Base-by-base conservation (phyloP, 2,113 vertebrate species). In the Rhea americana region DNA sequence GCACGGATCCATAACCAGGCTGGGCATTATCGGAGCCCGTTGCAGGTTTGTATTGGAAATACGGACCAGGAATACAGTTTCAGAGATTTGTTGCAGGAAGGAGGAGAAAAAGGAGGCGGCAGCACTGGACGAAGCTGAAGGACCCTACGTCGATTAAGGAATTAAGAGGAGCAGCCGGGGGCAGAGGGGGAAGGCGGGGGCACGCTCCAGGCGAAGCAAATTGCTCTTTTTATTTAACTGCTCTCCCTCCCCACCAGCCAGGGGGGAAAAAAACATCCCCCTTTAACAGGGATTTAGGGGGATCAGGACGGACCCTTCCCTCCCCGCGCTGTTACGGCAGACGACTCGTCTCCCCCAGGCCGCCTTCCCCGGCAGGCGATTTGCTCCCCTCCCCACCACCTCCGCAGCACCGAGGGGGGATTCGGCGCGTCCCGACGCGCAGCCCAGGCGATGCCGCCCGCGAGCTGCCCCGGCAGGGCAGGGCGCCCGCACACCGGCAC, bases 101-200 rank as follows among this genome's bases (percentile, higher is more conserved):
- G 25, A 24, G 24, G 5, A 50, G 16, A 32, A 26, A 45, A 39
- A 7, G 30, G 15, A 28, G 14, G 30, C 6, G 37, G 72, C 63
- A 55, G 7, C 12, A 53, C 1, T 91, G 65, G 81, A 59, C 5
- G 30, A 78, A 72, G 37, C 25, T 45, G 58, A 71, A 81, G 32
- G 61, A 94, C 7, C 19, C 18, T 79, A 70, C 26, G 10, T 22
- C 43, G 56, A 70, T 30, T 37, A 43, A 82, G 63, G 73, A 71
- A 70, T 59, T 37, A 15, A 86, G 90, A 86, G 85, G 89, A 95
- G 80, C 76, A 90, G 89, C 84, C 50, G 51, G 78, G 68, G 87
- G 77, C 32, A 66, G 79, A 43, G 61, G 30, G 62, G 37, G 37
- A 66, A 78, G 39, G 83, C 48, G 41, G 48, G 26, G 79, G 13